Conservation (phyloP, 2,113 vertebrate species). For the Astatotilapia flaviijosephi region DNA sequence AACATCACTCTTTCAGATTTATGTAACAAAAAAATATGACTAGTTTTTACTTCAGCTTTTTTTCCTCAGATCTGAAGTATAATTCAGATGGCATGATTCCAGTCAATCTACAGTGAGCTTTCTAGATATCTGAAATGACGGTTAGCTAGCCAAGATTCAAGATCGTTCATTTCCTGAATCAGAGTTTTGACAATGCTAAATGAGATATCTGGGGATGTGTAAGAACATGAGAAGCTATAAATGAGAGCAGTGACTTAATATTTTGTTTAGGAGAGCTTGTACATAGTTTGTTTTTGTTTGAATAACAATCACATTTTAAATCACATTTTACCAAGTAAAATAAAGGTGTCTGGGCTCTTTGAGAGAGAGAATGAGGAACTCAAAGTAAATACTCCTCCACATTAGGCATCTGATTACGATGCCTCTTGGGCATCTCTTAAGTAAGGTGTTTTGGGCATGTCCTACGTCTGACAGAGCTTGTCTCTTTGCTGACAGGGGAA, state of each 20-base stretch:
- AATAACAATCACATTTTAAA: neutral
- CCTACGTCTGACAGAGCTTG: neutral
- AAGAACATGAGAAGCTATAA: neutral
- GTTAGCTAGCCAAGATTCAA: neutral
- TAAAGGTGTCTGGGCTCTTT: neutral
- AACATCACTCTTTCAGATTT: neutral
- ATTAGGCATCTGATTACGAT: neutral
- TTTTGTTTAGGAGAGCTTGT: neutral
- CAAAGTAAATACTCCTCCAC: neutral
- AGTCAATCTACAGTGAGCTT: neutral
- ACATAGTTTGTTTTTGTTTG: neutral
- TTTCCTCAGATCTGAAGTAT: neutral
- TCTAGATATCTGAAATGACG: neutral
- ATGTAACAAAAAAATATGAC: neutral
- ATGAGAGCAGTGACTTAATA: neutral
- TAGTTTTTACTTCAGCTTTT: neutral
- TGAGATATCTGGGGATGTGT: neutral
- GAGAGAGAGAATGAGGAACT: neutral
- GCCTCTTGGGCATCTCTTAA: neutral
- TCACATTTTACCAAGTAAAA: neutral
- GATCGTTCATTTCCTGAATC: neutral
- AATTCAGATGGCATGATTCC: fast-evolving
- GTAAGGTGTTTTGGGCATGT: neutral
- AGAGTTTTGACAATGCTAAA: neutral
- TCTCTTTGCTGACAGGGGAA: neutral